Base-by-base conservation (phyloP, 2,888 invertebrate species). In the Eristalis arbustorum region DNA sequence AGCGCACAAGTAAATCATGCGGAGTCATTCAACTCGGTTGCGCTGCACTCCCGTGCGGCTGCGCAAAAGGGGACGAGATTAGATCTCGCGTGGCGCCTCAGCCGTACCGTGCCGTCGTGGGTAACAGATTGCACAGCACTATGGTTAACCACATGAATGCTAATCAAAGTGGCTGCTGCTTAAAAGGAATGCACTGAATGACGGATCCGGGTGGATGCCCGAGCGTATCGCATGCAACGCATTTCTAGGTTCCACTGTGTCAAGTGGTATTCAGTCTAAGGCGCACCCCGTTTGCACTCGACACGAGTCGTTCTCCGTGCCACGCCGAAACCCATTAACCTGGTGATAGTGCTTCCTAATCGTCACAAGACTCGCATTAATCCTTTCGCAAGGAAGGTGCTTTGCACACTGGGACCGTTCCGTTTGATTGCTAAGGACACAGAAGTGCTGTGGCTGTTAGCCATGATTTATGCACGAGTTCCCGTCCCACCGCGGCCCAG, bases 381-480 rank as follows among this genome's bases (percentile, higher is more conserved):
- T 57, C 31, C 37, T 14, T 28, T 11, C 56, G 11, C 56, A n/a
- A 13, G 18, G 18, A 42, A 67, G 49, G 25, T n/a, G 42, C 42
- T 28, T 14, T 5, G 14, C 56, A 18, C 31, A 49, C 14, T 34
- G 23, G 23, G 28, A 25, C 23, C 22, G 8, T 59, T 37, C 34
- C 22, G 56, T 14, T 57, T 68, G 56, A 68, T 68, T 22, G 28
- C 22, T 18, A 49, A 13, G 68, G 31, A 56, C 56, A 31, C 56
- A 68, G 31, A 34, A 28, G 3, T 25, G 59, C 59, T 25, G 25
- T 59, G 13, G 59, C 59, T 25, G 25, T 59, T 59, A 59, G 23
- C 34, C 37, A 62, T 72, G 62, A 49, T 72, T 72, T 61, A 72
- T 62, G 62, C 71, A 72, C 42, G 42, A 72, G 28, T 63, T 62